Conservation (phyloP, 1,140 invertebrate genomes). For the Caenorhabditis inopinata region DNA sequence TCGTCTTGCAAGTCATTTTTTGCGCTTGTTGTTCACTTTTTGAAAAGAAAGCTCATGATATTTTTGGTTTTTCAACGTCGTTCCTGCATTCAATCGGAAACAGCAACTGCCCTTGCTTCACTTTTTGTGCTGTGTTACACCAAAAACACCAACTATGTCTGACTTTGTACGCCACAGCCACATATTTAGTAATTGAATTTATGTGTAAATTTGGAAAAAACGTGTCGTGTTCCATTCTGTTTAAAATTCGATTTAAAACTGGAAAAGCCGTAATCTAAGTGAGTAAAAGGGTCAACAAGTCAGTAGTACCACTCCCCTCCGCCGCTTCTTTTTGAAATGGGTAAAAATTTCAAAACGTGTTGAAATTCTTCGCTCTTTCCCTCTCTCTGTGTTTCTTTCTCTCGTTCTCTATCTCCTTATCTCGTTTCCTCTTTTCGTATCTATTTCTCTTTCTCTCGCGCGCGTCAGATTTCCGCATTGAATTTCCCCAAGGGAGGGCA, state of each 20-base stretch:
- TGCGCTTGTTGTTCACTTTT: no score
- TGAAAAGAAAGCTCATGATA: no score
- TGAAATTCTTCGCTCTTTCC: background rate
- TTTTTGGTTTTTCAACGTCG: no score
- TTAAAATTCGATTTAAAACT: constrained; percentile 2
- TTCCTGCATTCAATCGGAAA: constrained; percentile 28
- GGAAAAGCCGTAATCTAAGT: background rate
- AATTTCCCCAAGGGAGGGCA: constrained; percentile 13
- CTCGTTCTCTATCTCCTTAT: no score
- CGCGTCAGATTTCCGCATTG: constrained; percentile 15
- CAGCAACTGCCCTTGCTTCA: background rate
- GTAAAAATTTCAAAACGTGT: background rate
- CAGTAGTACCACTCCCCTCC: no score
- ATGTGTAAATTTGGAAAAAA: constrained; percentile 8
- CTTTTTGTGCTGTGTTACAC: background rate
- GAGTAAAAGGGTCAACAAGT: constrained; percentile 16
- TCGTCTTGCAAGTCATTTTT: no score
- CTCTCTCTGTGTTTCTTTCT: no score
- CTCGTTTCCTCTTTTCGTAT: no score
- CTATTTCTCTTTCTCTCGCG: no score
- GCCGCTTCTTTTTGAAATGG: background rate
- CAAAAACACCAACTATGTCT: no score
- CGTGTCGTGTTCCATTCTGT: background rate
- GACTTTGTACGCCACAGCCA: constrained; percentile 7
- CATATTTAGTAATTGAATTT: constrained; percentile 14